phyloP scores from a whole-genome alignment of 2,113 vertebrate species.

The Bolborhynchus lineola region DNA sequence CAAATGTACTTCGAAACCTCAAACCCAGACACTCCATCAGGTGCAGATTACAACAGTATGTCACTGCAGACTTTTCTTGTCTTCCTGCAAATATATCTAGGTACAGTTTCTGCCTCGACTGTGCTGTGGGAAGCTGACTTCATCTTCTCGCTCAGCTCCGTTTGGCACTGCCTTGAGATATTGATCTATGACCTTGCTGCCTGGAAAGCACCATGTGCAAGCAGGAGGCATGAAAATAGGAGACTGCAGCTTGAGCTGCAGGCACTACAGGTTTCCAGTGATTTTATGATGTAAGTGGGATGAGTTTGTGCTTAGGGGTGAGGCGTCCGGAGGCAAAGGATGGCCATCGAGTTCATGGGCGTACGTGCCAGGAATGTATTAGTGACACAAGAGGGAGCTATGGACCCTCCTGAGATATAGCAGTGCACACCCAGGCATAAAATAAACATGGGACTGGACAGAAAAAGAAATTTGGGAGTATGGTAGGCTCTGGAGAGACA shows the following conservation, averaged over 20 bases:
- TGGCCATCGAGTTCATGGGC: not conserved
- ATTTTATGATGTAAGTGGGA: not conserved
- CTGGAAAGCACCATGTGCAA: not conserved
- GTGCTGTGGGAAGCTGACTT: not conserved
- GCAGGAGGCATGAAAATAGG: not conserved
- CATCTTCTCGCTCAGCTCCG: fast-evolving
- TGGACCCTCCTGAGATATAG: not conserved
- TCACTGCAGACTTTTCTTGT: not conserved
- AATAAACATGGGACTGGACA: not conserved
- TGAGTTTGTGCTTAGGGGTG: not conserved
- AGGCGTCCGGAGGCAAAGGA: not conserved
- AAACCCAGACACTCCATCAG: not conserved
- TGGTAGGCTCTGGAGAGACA: not conserved
- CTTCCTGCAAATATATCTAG: not conserved
- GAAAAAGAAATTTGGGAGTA: not conserved
- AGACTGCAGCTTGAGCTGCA: not conserved
- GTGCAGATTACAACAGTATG: not conserved
- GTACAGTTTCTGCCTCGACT: not conserved
- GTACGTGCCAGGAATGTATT: not conserved
- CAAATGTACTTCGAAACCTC: not conserved
- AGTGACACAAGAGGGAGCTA: slow-evolving; percentile 46
- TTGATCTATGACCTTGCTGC: not conserved
- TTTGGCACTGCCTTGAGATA: not conserved
- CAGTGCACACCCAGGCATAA: not conserved
- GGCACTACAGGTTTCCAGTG: not conserved